These are phyloP conservation scores for Turnix velox DNA, from an alignment of 2,113 vertebrate species.

Conservation along the genomic window DNA sequence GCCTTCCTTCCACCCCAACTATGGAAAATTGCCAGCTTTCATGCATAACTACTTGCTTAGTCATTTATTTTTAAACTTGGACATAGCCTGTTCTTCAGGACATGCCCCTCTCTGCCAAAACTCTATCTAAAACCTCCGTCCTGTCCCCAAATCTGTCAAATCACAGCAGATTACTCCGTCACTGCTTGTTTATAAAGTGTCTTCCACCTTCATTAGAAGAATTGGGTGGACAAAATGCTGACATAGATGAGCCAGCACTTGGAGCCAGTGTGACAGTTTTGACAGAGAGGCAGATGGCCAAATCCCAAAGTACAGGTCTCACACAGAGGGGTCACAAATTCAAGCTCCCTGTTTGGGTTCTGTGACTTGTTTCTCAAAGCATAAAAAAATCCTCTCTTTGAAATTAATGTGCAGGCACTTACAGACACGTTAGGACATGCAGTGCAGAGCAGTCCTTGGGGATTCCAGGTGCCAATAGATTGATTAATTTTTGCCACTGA, in stretches of 20 bases:
- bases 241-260: background rate
- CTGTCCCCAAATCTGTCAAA: background rate
- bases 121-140: background rate
- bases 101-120: background rate
- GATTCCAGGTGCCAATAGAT: background rate
- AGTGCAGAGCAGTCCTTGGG: background rate
- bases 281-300: background rate
- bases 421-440: background rate
- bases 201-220: background rate
- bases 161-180: background rate
- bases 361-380: background rate
- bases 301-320: background rate
- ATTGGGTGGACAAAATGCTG: background rate
- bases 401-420: background rate
- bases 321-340: background rate
- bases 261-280: background rate
- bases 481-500: background rate
- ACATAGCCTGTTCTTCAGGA: background rate
- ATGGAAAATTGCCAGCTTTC: background rate
- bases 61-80: background rate
- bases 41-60: background rate
- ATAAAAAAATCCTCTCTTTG: background rate
- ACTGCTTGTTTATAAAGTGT: background rate
- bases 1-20: background rate
- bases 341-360: background rate